Percentiles rank a stretch among this genome's conserved stretches.
Evolutionary conservation across 2,113 vertebrate genomes (phyloP).

Genomic region (Poecilia latipinna): DNA sequence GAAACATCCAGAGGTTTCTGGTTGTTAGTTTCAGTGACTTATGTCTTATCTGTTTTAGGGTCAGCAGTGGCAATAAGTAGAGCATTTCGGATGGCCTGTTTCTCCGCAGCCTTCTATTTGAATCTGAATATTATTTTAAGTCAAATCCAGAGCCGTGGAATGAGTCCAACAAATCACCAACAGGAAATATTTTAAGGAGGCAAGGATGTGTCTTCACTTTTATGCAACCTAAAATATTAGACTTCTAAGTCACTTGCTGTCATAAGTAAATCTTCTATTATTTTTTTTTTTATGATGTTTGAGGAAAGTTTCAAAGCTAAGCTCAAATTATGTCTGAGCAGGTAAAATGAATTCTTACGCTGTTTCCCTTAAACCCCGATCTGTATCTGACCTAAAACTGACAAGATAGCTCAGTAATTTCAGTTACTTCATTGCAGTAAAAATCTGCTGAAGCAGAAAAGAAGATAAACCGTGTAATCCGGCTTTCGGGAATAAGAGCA

Average conservation of each 20-base stretch:
- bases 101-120: conserved; percentile 31
- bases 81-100: conserved; percentile 29
- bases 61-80: conserved; percentile 7
- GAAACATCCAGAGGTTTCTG: neutral
- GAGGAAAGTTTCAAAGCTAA: neutral
- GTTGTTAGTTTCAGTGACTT: neutral
- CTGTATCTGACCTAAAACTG: neutral
- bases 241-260: neutral
- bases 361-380: neutral
- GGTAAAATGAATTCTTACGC: neutral
- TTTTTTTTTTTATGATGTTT: neutral
- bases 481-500: conserved; percentile 11
- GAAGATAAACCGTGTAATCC: conserved; percentile 17
- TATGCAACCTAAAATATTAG: neutral
- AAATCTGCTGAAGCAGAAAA: neutral
- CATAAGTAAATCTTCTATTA: neutral
- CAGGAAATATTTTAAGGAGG: neutral
- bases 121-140: conserved; percentile 18
- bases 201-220: neutral
- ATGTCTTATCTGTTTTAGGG: conserved; percentile 39
- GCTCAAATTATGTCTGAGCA: neutral
- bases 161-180: conserved; percentile 18
- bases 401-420: conserved; percentile 1
- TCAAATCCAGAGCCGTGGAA: neutral
- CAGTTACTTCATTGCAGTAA: conserved; percentile 7